Conservation (phyloP, 1,140 invertebrate genomes). For the Riptortus pedestris region DNA sequence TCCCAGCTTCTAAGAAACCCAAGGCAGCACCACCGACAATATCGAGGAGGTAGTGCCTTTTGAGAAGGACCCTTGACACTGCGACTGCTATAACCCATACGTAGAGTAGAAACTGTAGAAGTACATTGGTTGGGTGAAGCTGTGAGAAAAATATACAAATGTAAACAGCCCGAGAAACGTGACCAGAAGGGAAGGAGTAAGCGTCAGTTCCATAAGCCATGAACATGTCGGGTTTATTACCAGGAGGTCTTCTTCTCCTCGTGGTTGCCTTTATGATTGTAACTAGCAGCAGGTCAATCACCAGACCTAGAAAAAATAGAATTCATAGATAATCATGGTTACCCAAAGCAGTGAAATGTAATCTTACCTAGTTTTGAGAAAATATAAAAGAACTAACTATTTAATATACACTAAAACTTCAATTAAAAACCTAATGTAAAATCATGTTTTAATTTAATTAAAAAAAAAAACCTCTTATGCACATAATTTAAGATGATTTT, state of each 20-base stretch:
- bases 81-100: conserved; percentile 66
- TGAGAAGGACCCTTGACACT: conserved; percentile 66
- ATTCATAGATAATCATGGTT: neutral
- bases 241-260: conserved; percentile 60
- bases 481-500: too few relatives aligned
- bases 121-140: conserved; percentile 45
- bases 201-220: conserved; percentile 62
- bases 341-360: too few relatives aligned
- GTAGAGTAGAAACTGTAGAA: conserved; percentile 51
- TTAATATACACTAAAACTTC: too few relatives aligned
- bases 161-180: conserved; percentile 75
- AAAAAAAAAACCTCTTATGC: too few relatives aligned
- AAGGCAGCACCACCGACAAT: conserved; percentile 62
- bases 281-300: conserved; percentile 76
- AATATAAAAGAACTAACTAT: too few relatives aligned
- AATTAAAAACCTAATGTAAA: too few relatives aligned
- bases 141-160: conserved; percentile 57
- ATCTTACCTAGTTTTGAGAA: too few relatives aligned
- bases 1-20: conserved; percentile 60
- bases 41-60: conserved; percentile 80
- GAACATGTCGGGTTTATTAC: conserved; percentile 52
- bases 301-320: conserved; percentile 53
- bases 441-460: too few relatives aligned
- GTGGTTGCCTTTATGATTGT: conserved; percentile 70
- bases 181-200: conserved; percentile 93